phyloP scores from a whole-genome alignment of 2,888 invertebrate species.

The Drosophila birchii region DNA sequence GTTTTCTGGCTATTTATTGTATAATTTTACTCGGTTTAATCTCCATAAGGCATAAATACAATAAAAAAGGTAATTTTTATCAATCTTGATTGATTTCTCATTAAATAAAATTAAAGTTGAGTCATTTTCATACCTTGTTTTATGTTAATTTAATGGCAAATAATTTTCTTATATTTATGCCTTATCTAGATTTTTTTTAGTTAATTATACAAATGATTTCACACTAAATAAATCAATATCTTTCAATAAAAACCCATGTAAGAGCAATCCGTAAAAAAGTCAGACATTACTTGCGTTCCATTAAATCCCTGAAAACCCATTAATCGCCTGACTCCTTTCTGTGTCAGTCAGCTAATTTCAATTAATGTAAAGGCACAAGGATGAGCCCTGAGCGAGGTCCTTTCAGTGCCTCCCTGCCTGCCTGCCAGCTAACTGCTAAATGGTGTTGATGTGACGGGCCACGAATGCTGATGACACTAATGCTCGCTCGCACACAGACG shows the following conservation, averaged over 20 bases:
- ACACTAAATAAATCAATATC: not conserved
- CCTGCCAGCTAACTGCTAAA: conserved; percentile 4
- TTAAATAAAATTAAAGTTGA: not conserved
- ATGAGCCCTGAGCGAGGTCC: conserved; percentile 21
- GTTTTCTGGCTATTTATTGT: not conserved
- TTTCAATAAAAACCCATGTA: not conserved
- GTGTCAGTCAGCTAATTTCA: conserved; percentile 37
- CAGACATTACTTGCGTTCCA: not conserved
- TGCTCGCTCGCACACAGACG: conserved; percentile 33
- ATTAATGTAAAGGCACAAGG: conserved; percentile 30
- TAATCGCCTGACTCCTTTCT: conserved; percentile 25
- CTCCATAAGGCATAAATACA: not conserved
- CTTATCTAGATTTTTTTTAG: not conserved
- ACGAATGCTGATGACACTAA: conserved; percentile 58
- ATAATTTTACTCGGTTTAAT: not conserved
- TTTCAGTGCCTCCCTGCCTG: conserved; percentile 4
- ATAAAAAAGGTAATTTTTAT: not conserved
- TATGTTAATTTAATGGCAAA: not conserved
- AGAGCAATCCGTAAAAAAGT: not conserved
- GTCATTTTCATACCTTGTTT: not conserved
- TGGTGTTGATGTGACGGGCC: conserved; percentile 45
- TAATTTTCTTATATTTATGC: too few relatives aligned
- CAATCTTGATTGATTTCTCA: not conserved
- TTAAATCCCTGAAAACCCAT: conserved; percentile 20
- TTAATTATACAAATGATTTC: not conserved